A percentile compares a stretch with the other conserved stretches of the same genome.
These are phyloP conservation scores for Nestor notabilis DNA, from an alignment of 2,113 vertebrate genomes.

Conservation along the genomic window DNA sequence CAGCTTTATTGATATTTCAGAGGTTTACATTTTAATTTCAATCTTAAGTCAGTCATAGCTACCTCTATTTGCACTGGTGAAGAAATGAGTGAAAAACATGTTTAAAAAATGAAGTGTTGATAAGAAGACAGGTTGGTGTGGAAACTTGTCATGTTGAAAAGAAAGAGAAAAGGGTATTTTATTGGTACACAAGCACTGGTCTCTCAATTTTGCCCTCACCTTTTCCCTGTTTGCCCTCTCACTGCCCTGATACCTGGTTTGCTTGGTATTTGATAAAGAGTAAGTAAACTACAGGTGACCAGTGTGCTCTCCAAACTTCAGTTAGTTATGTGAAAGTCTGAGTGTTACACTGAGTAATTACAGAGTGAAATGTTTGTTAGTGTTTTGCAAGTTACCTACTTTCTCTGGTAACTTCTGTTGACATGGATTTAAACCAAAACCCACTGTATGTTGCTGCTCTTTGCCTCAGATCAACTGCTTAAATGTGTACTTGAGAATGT, in stretches of 20 bases:
- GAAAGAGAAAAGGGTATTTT: neutral
- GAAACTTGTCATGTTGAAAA: neutral
- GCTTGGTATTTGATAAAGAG: neutral
- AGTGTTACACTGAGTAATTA: neutral
- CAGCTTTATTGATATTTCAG: slow-evolving; percentile 64
- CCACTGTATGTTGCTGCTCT: neutral
- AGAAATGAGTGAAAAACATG: neutral
- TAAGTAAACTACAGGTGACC: neutral
- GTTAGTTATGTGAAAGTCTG: neutral
- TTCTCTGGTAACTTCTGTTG: neutral
- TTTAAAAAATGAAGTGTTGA: neutral
- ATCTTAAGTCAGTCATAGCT: slow-evolving; percentile 12
- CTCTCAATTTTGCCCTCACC: neutral
- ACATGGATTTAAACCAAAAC: neutral
- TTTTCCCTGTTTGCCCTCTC: neutral
- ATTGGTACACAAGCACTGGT: neutral
- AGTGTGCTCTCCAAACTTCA: neutral
- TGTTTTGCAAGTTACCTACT: neutral
- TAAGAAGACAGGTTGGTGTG: neutral
- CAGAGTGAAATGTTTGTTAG: neutral
- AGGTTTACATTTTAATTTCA: slow-evolving; percentile 66
- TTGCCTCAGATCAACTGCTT: neutral
- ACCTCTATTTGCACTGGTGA: neutral
- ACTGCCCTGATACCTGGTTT: neutral
- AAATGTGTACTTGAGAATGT: neutral